Conservation (phyloP, 2,797 vertebrate genomes). For the Sebastes steindachneri region DNA sequence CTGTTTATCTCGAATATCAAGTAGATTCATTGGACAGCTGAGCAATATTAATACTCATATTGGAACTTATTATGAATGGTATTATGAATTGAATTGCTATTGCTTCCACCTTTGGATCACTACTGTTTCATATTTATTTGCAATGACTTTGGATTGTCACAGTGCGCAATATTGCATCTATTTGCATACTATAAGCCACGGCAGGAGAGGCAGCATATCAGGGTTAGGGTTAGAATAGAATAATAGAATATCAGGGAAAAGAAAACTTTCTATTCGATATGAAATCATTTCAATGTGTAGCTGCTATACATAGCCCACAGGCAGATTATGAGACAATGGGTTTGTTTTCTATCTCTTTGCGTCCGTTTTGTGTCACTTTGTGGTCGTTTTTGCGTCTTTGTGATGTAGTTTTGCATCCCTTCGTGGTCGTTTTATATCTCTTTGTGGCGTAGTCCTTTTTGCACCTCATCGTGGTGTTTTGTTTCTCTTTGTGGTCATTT, state of each 20-base stretch:
- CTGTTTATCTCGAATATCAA: slow-evolving; percentile 56
- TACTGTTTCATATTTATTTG: slow-evolving; percentile 32
- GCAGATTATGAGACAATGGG: neutral
- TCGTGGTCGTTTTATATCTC: neutral
- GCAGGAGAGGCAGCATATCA: neutral
- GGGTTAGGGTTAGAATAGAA: neutral
- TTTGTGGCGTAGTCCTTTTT: neutral
- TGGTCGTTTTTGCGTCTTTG: neutral
- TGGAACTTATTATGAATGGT: slow-evolving; percentile 28
- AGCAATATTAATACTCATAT: slow-evolving; percentile 49
- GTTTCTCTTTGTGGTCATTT: neutral
- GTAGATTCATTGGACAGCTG: slow-evolving; percentile 27
- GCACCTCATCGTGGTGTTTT: neutral
- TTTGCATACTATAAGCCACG: slow-evolving; percentile 4
- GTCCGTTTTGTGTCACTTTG: neutral
- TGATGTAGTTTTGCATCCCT: neutral
- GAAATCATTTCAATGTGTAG: neutral
- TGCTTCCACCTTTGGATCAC: slow-evolving; percentile 28
- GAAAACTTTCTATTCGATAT: neutral
- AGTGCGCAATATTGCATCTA: slow-evolving; percentile 18
- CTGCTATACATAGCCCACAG: neutral
- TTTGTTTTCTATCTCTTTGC: neutral
- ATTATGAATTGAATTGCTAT: slow-evolving; percentile 25
- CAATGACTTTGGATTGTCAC: slow-evolving; percentile 14
- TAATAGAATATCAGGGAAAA: neutral